Evolutionary conservation across 2,797 vertebrate species (phyloP).

Genomic region (Chromobotia macracanthus): DNA sequence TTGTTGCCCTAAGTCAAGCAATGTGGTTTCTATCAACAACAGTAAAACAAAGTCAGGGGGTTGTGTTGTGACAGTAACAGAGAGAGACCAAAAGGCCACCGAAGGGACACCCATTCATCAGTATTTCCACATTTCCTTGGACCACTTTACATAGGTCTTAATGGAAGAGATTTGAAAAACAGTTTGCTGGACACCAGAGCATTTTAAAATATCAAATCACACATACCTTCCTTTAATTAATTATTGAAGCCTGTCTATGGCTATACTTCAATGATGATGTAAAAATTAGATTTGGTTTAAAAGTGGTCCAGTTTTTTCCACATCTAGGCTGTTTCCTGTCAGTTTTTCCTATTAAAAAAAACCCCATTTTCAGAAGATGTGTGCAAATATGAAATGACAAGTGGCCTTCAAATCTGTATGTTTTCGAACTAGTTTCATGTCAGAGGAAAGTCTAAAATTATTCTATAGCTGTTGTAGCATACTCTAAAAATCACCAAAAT

Average conservation of each 20-base stretch:
- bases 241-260: conserved; percentile 3
- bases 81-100: conserved; percentile 44
- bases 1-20: conserved; percentile 62
- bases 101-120: conserved; percentile 32
- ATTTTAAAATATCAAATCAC: conserved; percentile 62
- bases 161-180: conserved; percentile 34
- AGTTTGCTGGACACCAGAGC: conserved; percentile 47
- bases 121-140: conserved; percentile 40
- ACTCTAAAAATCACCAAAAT: too few species aligned
- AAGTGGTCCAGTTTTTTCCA: background rate
- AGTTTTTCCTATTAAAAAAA: background rate
- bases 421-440: background rate
- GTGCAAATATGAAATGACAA: background rate
- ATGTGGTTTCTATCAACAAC: conserved; percentile 71
- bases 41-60: conserved; percentile 61
- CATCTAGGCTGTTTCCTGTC: background rate
- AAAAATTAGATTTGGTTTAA: background rate
- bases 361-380: background rate
- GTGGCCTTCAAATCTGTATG: background rate
- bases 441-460: too few species aligned
- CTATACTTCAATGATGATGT: background rate
- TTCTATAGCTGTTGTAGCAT: too few species aligned
- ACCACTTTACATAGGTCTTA: conserved; percentile 32
- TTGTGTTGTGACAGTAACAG: conserved; percentile 44
- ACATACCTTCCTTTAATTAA: conserved; percentile 59